Evolutionary conservation across 2,797 vertebrate genomes (phyloP), one percentile per base, ranked within the genome.

Genomic region (Phrynocephalus forsythii): DNA sequence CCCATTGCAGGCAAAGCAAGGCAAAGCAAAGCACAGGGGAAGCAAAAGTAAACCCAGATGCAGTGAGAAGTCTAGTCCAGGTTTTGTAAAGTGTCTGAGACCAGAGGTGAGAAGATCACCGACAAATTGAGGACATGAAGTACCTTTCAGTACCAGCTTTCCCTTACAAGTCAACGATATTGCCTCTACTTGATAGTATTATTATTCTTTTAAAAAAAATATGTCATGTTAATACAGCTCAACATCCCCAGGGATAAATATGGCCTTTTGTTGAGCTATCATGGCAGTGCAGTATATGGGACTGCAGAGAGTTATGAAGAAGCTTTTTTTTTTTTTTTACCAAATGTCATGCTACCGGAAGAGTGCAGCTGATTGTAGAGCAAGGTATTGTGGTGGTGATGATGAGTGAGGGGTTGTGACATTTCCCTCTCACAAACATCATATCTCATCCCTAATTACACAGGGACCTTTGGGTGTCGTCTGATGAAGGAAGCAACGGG

Each of bases 401-500:
- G 94, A 91, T 88, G 86, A 77, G 88, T 83, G 68, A 76, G 68
- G 89, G 89, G 87, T 88, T 91, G 82, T 91, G 92, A 85, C 94
- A 92, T 93, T 92, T 94, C 91, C 81, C 72, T 90, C 87, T 92
- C 94, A 92, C 90, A 44, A 44, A 30, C 16, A 22, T 94, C 95
- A 94, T 96, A 94, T 63, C 92, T 96, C 95, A 95, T 95, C 90
- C 50, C 88, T 95, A 94, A 95, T 96, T 95, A 89, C 88, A 75
- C 90, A 88, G 93, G 87, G 38, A 50, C 89, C 83, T 92, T 79
- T 91, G 83, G 20, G 78, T 92, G 94, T 89, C 87, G 92, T 63
- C 87, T 92, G 93, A 90, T 93, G 93, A 94, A 93, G 87, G 83
- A 93, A 86, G 78, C 82, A 87, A 84, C 73, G 83, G 86, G 76